These are phyloP conservation scores for Antechinus flavipes DNA, from an alignment of 2,113 vertebrate species.

Conservation along the genomic window DNA sequence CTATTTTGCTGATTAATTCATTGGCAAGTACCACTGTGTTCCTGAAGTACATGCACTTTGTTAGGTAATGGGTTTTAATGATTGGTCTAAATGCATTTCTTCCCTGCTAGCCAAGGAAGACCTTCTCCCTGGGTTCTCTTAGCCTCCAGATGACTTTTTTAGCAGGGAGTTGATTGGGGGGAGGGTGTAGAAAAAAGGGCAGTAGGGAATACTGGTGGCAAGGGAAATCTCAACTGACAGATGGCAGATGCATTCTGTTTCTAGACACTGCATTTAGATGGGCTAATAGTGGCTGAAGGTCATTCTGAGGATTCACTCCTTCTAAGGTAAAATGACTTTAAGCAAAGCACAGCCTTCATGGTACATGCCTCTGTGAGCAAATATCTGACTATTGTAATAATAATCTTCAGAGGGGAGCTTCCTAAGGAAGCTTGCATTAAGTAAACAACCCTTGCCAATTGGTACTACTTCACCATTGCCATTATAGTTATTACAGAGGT, in stretches of 20 bases:
- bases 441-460: not conserved
- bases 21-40: slow-evolving; percentile 58
- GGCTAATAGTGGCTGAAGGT: slow-evolving; percentile 72
- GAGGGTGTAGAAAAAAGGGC: not conserved
- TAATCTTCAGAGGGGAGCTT: slow-evolving; percentile 57
- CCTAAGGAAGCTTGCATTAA: slow-evolving; percentile 20
- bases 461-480: not conserved
- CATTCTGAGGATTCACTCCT: slow-evolving; percentile 57
- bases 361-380: slow-evolving; percentile 29
- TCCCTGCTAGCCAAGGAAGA: slow-evolving; percentile 34
- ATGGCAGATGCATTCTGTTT: slow-evolving; percentile 62
- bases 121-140: slow-evolving; percentile 45
- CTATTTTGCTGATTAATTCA: slow-evolving; percentile 73
- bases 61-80: slow-evolving; percentile 80
- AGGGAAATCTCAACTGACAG: slow-evolving; percentile 51
- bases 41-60: slow-evolving; percentile 71
- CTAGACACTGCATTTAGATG: slow-evolving; percentile 57
- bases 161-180: not conserved
- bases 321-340: slow-evolving; percentile 70
- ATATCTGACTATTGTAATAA: not conserved
- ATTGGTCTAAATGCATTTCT: slow-evolving; percentile 71
- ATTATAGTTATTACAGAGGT: not conserved
- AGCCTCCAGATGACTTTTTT: slow-evolving; percentile 54
- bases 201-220: not conserved
- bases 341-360: slow-evolving; percentile 63